Evolutionary conservation across 2,888 invertebrate species (phyloP).

Genomic region (Saturnia japonica): DNA sequence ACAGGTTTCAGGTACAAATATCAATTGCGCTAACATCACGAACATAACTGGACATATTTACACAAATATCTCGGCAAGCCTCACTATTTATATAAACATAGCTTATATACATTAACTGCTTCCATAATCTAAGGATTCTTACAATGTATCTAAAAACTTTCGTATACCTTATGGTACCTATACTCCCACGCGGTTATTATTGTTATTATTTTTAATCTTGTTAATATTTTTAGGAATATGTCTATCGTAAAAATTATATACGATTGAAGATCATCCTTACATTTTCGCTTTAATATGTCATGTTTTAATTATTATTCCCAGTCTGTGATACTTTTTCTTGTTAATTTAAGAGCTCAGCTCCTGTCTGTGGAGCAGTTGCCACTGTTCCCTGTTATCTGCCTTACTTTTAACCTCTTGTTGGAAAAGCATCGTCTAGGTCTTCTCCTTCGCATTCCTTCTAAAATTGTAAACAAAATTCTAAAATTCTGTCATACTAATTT

Average conservation of each 20-base stretch:
- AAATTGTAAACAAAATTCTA: too few species aligned
- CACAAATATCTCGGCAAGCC: conserved; percentile 48
- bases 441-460: too few species aligned
- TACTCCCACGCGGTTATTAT: neutral
- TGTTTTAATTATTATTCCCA: neutral
- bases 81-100: conserved; percentile 39
- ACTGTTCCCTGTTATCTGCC: too few species aligned
- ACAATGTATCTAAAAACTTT: too few species aligned
- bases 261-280: too few species aligned
- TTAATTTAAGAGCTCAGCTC: too few species aligned
- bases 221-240: neutral
- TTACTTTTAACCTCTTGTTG: too few species aligned
- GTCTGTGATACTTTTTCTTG: too few species aligned
- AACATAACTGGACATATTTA: conserved; percentile 43
- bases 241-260: neutral
- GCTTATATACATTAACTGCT: neutral
- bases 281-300: neutral
- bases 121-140: too few species aligned
- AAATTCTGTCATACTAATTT: neutral
- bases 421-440: too few species aligned
- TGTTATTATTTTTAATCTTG: neutral
- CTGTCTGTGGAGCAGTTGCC: too few species aligned
- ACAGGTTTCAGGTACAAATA: conserved; percentile 43
- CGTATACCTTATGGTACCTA: too few species aligned
- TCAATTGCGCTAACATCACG: conserved; percentile 48